Base-by-base conservation (phyloP, 2,888 invertebrate species). In the Scrobipalpa costella region DNA sequence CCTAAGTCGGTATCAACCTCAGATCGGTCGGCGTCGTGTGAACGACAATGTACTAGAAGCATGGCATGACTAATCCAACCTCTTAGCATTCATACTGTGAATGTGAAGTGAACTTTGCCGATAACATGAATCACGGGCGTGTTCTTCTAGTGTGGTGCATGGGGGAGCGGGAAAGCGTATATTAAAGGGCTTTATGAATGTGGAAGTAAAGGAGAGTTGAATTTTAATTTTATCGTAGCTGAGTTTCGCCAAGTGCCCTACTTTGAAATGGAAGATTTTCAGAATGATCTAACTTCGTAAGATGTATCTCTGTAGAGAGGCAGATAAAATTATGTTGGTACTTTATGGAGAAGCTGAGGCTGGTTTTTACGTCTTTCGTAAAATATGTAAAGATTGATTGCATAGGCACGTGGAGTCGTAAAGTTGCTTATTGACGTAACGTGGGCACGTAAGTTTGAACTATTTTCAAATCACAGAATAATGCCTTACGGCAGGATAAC, bases 21-120 rank as follows among this genome's bases (percentile, higher is more conserved):
- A 70, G 79, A 85, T 85, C 84, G 76, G 75, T 74, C 74, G 75
- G 75, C 77, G 77, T 81, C 83, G 85, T 88, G 87, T 83, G 88
- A 88, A 84, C 85, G 80, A 76, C 83, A 79, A 72, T 73, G 68
- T 71, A 75, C 71, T 71, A 80, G 73, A 78, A 13, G 84, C 84
- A 79, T 81, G 78, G 84, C 83, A 84, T 86, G 81, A 83, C 81
- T 88, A 86, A 88, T 86, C 85, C 83, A 70, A 69, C 80, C 75
- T 76, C 76, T 87, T 86, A 80, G 76, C 78, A 88, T 88, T 85
- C 88, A 84, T 67, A 71, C 64, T 64, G 74, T 76, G 75, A 70
- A 67, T 64, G 74, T 76, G 75, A 70, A 67, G 71, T 77, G 74
- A 76, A 79, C 77, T 75, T 74, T 78, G 77, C 77, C 78, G 80